Evolutionary conservation across 2,888 invertebrate genomes (phyloP).

Genomic region (Drosophila nigricruria): DNA sequence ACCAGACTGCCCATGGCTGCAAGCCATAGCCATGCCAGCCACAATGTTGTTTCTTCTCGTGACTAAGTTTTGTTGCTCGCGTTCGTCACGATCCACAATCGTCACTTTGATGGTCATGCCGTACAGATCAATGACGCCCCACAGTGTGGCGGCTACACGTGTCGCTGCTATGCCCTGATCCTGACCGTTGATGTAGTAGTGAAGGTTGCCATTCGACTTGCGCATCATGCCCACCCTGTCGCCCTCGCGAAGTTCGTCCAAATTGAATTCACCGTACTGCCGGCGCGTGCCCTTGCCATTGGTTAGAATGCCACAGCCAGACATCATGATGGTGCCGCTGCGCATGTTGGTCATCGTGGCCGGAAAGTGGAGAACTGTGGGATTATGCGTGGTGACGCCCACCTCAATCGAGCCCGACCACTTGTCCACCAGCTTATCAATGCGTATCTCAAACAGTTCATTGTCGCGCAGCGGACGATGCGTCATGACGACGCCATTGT

Average conservation of each 20-base stretch:
- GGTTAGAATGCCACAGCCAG: conserved; percentile 97
- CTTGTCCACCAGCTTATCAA: conserved; percentile 96
- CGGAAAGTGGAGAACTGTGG: conserved; percentile 94
- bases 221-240: conserved; percentile 97
- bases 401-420: conserved; percentile 92
- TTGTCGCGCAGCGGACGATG: conserved; percentile 94
- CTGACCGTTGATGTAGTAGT: conserved; percentile 96
- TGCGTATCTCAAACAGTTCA: conserved; percentile 97
- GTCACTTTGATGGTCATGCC: conserved; percentile 97
- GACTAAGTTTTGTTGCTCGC: conserved; percentile 91
- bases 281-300: conserved; percentile 97
- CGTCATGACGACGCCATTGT: conserved; percentile 98
- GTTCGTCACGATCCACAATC: conserved; percentile 93
- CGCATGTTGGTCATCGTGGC: conserved; percentile 99
- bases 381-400: conserved; percentile 97
- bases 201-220: conserved; percentile 92
- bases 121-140: conserved; percentile 98
- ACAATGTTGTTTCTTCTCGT: conserved; percentile 88
- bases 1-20: conserved; percentile 57
- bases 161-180: conserved; percentile 97
- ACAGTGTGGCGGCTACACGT: conserved; percentile 92
- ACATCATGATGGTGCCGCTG: conserved; percentile 97
- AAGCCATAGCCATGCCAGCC: conserved; percentile 55
- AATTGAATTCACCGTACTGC: conserved; percentile 96
- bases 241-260: conserved; percentile 96